Conservation (phyloP, 2,113 vertebrate genomes). For the Halichoerus grypus region DNA sequence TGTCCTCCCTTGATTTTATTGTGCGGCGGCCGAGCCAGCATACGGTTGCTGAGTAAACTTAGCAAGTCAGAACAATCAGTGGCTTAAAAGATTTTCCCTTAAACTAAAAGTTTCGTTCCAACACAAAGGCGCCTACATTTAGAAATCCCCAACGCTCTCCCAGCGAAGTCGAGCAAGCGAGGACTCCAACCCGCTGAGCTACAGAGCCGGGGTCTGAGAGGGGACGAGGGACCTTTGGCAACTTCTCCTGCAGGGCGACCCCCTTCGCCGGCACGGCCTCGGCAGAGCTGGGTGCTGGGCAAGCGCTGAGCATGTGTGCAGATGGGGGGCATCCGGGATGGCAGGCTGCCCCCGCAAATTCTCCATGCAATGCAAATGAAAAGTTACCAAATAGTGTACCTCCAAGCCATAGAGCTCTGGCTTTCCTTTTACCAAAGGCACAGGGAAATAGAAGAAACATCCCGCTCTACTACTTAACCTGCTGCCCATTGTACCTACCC, state of each 20-base stretch:
- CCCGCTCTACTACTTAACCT: constrained; percentile 29
- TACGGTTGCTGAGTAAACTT: constrained; percentile 78
- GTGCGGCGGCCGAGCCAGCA: constrained; percentile 67
- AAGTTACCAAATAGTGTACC: constrained; percentile 39
- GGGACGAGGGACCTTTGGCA: not conserved
- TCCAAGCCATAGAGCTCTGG: constrained; percentile 47
- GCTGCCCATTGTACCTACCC: constrained; percentile 92
- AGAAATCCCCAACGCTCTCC: constrained; percentile 37
- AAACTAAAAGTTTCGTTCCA: constrained; percentile 80
- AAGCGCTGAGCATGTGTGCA: not conserved
- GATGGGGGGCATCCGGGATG: not conserved
- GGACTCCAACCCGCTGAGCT: not conserved
- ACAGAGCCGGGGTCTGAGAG: not conserved
- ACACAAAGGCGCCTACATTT: constrained; percentile 71
- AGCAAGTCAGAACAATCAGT: constrained; percentile 80
- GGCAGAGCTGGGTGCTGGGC: not conserved
- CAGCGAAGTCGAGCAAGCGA: not conserved
- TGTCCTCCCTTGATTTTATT: constrained; percentile 68
- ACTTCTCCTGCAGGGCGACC: not conserved
- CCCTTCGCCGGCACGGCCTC: not conserved
- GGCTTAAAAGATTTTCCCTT: constrained; percentile 81
- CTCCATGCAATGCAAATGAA: constrained; percentile 37
- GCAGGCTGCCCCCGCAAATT: constrained; percentile 1
- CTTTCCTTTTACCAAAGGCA: constrained; percentile 52
- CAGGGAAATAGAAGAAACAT: constrained; percentile 15